Evolutionary conservation across 2,797 vertebrate genomes (phyloP).

Genomic region (Trachurus trachurus): DNA sequence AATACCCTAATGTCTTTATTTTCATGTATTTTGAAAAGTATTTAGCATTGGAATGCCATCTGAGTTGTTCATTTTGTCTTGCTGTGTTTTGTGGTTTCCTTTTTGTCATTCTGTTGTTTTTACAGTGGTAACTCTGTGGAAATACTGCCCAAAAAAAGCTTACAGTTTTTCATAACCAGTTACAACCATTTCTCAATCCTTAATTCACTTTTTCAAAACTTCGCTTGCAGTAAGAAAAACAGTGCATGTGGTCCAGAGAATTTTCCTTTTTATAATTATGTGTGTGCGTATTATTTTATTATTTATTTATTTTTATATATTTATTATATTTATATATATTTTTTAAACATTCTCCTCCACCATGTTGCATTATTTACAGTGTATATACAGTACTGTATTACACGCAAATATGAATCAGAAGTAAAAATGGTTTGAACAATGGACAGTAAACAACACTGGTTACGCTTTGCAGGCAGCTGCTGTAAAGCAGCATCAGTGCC

Average conservation of each 20-base stretch:
- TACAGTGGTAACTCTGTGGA: constrained; percentile 71
- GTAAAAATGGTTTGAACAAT: background rate
- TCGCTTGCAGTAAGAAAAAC: constrained; percentile 53
- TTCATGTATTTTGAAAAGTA: constrained; percentile 54
- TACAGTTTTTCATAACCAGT: constrained; percentile 65
- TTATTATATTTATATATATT: background rate
- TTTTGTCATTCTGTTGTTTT: constrained; percentile 75
- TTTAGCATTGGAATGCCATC: constrained; percentile 64
- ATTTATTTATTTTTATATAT: no score
- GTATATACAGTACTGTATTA: background rate
- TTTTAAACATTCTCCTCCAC: background rate
- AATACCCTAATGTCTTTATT: constrained; percentile 67
- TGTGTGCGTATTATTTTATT: no score
- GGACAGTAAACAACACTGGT: background rate
- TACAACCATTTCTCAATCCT: constrained; percentile 73
- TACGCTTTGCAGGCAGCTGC: background rate
- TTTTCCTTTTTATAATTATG: no score
- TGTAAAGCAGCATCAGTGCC: background rate
- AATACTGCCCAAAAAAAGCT: constrained; percentile 62
- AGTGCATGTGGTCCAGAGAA: constrained; percentile 17
- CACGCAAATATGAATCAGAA: background rate
- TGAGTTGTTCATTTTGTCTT: constrained; percentile 60
- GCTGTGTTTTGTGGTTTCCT: constrained; percentile 74
- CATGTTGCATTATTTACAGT: constrained; percentile 6
- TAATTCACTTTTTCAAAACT: constrained; percentile 65